These are phyloP conservation scores for Sarcophaga variegata DNA, from an alignment of 2,888 invertebrate species.

Conservation along the genomic window DNA sequence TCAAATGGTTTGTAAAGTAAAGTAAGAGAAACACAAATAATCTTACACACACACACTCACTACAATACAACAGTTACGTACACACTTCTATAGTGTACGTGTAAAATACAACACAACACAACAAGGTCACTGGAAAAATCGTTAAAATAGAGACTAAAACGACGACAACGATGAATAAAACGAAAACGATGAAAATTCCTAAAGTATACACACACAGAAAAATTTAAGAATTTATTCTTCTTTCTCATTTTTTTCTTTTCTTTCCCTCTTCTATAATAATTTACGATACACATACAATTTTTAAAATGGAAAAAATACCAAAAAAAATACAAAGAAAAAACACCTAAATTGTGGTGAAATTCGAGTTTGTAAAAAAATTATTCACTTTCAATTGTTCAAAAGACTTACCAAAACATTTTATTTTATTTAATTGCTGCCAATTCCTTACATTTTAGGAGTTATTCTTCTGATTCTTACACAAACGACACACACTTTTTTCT, in stretches of 20 bases:
- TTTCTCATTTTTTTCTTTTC: conserved; percentile 16
- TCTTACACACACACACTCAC: not conserved
- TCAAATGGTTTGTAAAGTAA: not conserved
- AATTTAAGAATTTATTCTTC: conserved; percentile 49
- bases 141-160: conserved; percentile 75
- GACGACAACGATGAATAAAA: not conserved
- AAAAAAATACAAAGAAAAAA: not conserved
- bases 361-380: not conserved
- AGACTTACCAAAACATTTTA: conserved; percentile 37
- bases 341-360: conserved; percentile 34
- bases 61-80: not conserved
- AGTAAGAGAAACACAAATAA: not conserved
- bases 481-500: not conserved
- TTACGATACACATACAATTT: conserved; percentile 34
- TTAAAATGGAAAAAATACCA: not conserved
- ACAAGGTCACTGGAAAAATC: conserved; percentile 82
- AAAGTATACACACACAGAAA: conserved; percentile 74
- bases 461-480: conserved; percentile 3
- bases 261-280: not conserved
- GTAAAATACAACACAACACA: conserved; percentile 74
- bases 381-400: not conserved
- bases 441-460: conserved; percentile 43
- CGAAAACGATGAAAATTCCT: conserved; percentile 68
- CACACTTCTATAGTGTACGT: conserved; percentile 17
- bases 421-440: not conserved